phyloP scores from a whole-genome alignment of 2,113 vertebrate species.

The Colaptes auratus region DNA sequence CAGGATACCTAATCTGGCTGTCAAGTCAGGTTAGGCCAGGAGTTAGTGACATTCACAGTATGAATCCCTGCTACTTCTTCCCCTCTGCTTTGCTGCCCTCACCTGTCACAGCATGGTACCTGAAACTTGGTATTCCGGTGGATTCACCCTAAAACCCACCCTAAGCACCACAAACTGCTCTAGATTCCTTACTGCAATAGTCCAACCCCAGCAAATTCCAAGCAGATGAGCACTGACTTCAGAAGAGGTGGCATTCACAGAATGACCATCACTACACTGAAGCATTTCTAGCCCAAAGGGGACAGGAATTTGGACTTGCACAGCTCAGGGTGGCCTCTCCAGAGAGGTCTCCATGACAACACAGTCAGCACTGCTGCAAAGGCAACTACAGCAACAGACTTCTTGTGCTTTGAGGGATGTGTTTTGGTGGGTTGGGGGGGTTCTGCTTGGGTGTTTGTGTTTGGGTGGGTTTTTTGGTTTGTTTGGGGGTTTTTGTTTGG shows the following conservation, averaged over 20 bases:
- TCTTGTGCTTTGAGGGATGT: background rate
- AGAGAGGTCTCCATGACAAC: background rate
- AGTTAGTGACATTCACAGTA: background rate
- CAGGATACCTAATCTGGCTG: no score
- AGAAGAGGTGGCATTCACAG: background rate
- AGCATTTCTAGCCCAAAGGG: background rate
- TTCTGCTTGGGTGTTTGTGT: no score
- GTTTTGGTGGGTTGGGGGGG: background rate
- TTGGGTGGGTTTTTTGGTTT: background rate
- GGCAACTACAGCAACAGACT: background rate
- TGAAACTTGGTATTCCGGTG: background rate
- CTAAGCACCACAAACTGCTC: background rate
- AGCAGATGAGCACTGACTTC: background rate
- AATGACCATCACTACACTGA: background rate
- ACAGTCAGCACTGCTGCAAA: background rate
- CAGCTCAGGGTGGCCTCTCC: background rate
- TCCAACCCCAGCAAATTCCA: background rate
- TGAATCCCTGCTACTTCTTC: background rate
- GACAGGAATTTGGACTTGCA: background rate
- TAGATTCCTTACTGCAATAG: background rate
- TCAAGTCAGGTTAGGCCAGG: background rate
- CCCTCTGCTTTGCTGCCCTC: background rate
- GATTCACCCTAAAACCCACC: background rate
- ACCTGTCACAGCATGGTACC: background rate
- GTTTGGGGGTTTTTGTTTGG: background rate